Base-by-base conservation (phyloP, 1,140 invertebrate genomes). In the Sycobia sp. region DNA sequence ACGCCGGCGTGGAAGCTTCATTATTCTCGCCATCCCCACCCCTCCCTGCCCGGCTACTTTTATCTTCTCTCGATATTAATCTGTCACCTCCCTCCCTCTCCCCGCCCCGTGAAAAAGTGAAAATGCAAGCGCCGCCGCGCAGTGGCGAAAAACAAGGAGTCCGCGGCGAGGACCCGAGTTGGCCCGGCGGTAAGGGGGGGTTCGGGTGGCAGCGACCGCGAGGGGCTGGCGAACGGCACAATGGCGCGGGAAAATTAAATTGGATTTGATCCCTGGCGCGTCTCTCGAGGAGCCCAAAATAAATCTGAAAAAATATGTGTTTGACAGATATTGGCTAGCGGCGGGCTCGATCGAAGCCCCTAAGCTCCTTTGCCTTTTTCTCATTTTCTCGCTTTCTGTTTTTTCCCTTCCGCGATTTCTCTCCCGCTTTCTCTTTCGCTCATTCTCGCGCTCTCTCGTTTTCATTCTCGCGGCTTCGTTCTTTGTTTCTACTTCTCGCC, bases 291-390 rank as follows among this genome's bases (percentile, higher is more conserved):
- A 66, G 66, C 34, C 64, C 62, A 68, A 71, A 73, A 76, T 77
- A 77, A 77, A 76, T 77, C 73, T 71, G 67, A 74, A 74, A 76
- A 77, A 76, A 76, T 76, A 76, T 76, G 75, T 71, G 75, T 76
- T 77, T 76, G 76, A 76, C 75, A 76, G 75, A 77, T 77, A 77
- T 76, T 76, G 71, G 70, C 59, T 67, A 66, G 56, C 58, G 54
- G 14, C 46, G 43, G 43, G 41, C 61, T 66, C 70, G 68, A 68
- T 66, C 59, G 51, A 43, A 56, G 22, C 14, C 47, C 51, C 49
- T 61, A 62, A 58, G 54, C 59, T 62, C 65, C 49, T 46, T 56
- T 38, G 23, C 32, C 41, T 47, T 53, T 59, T 63, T 43, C 58
- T 41, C 23, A 23, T 44, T 54, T 22, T 16, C 20, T 14, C 27